phyloP scores from a whole-genome alignment of 2,888 invertebrate species.

The Siphlonurus alternatus region DNA sequence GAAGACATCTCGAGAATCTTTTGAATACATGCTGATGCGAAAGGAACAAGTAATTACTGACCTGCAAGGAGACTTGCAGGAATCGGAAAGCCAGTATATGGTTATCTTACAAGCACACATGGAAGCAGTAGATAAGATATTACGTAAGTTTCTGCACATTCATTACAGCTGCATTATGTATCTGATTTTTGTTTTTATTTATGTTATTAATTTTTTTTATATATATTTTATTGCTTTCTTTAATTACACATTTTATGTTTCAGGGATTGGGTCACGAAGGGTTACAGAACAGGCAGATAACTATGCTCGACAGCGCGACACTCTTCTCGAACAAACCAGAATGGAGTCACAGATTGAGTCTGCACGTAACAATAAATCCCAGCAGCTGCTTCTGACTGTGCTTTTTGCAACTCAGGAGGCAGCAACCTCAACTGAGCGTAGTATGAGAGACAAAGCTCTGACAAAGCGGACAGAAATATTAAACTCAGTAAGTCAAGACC shows the following conservation, averaged over 20 bases:
- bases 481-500: background rate
- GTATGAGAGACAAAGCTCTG: background rate
- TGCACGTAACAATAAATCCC: background rate
- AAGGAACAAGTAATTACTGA: conserved; percentile 49
- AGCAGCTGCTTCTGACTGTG: background rate
- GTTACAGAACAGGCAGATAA: conserved; percentile 3
- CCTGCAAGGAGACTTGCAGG: conserved; percentile 45
- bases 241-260: background rate
- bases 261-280: background rate
- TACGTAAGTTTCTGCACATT: conserved; percentile 32
- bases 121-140: conserved; percentile 46
- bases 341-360: conserved; percentile 11
- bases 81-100: conserved; percentile 55
- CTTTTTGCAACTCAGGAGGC: background rate
- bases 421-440: background rate
- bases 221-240: background rate
- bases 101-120: conserved; percentile 56
- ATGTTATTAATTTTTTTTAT: background rate
- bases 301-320: conserved; percentile 4
- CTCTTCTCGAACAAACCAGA: conserved; percentile 6
- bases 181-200: no score
- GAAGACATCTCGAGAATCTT: conserved; percentile 38
- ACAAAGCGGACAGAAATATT: background rate
- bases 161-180: no score
- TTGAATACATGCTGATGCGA: conserved; percentile 42